phyloP scores from a whole-genome alignment of 2,888 invertebrate species.

The Apamea crenata region DNA sequence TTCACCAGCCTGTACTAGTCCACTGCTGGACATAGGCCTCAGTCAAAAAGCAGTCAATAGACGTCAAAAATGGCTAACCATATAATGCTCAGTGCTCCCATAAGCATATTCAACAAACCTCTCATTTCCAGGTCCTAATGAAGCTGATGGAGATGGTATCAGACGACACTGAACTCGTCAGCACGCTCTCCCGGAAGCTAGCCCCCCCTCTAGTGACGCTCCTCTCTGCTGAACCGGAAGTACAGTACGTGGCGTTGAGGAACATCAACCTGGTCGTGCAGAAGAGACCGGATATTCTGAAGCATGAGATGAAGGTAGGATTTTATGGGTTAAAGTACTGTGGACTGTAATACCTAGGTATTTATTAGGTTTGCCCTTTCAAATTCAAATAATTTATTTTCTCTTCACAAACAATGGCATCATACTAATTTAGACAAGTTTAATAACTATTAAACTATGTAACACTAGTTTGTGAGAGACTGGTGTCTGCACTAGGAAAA shows the following conservation, averaged over 20 bases:
- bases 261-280: constrained; percentile 99
- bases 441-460: too few relatives aligned
- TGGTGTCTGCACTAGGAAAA: too few relatives aligned
- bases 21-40: neutral
- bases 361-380: neutral
- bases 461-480: too few relatives aligned
- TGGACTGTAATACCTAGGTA: neutral
- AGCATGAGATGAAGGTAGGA: constrained; percentile 99
- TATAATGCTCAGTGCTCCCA: neutral
- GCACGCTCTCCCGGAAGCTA: constrained; percentile 98
- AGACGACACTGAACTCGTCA: constrained; percentile 97
- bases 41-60: neutral
- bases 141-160: constrained; percentile 99
- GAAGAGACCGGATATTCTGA: constrained; percentile 99
- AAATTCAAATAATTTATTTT: too few relatives aligned
- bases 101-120: neutral
- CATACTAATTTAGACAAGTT: too few relatives aligned
- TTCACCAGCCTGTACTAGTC: neutral
- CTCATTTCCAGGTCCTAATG: constrained; percentile 93
- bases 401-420: too few relatives aligned
- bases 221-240: constrained; percentile 99
- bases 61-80: too few relatives aligned
- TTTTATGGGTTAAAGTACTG: neutral
- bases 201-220: constrained; percentile 99
- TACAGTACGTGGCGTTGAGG: constrained; percentile 99